Percentiles rank a stretch among this genome's conserved stretches.
phyloP scores from a whole-genome alignment of 35 echinoderm and acorn worm species.

The Acanthaster planci region DNA sequence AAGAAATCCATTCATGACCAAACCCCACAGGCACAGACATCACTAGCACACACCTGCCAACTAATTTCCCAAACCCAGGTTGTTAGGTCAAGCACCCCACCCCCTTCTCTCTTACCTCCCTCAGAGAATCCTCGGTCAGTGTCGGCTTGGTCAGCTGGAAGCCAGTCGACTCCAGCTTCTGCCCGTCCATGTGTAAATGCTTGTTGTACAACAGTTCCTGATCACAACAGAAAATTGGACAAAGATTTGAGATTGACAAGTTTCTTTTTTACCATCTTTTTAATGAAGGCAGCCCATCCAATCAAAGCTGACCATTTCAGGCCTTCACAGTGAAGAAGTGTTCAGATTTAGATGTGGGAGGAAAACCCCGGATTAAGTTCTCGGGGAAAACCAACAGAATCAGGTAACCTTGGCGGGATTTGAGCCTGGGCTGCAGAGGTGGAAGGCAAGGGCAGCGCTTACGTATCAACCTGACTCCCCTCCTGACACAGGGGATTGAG shows the following conservation, averaged over 20 bases:
- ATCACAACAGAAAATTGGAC: background rate
- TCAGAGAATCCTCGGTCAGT: conserved; percentile 62
- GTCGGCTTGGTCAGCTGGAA: conserved; percentile 69
- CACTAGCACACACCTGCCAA: background rate
- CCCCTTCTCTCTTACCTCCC: conserved; percentile 61
- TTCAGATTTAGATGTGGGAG: too few species aligned
- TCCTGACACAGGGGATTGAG: too few species aligned
- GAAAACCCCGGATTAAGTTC: too few species aligned
- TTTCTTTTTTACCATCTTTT: background rate
- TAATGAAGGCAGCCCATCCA: too few species aligned
- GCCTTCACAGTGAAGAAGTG: too few species aligned
- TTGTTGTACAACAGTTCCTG: conserved; percentile 98
- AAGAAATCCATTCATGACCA: background rate
- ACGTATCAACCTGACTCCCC: too few species aligned
- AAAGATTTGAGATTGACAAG: background rate
- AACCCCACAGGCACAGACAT: background rate
- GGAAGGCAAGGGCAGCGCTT: too few species aligned
- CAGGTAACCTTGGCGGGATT: too few species aligned
- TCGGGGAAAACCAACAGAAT: too few species aligned
- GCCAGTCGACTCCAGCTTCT: conserved; percentile 85
- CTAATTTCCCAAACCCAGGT: background rate
- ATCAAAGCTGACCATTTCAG: too few species aligned
- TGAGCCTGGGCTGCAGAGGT: too few species aligned
- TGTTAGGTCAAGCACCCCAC: too few species aligned
- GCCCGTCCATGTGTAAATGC: conserved; percentile 87